These are phyloP conservation scores for Heteromormyrus szaboi DNA, from an alignment of 2,797 vertebrate genomes.

Conservation along the genomic window DNA sequence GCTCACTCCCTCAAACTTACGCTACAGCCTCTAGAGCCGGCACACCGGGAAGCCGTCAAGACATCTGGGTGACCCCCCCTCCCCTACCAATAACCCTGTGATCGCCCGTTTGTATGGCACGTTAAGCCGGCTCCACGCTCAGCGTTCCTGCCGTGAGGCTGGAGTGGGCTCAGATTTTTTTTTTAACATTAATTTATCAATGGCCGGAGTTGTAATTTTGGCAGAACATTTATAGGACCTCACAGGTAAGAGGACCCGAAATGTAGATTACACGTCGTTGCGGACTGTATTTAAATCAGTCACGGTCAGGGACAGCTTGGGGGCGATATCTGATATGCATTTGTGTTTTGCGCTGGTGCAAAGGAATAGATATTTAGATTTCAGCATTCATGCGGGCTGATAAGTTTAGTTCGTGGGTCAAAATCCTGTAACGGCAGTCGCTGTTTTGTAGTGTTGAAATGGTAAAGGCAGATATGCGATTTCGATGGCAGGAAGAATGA, in stretches of 20 bases:
- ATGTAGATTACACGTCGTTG: not conserved
- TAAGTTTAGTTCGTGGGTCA: constrained; percentile 11
- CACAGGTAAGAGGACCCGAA: not conserved
- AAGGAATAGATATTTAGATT: not conserved
- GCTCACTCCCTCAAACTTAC: not conserved
- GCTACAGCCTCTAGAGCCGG: not conserved
- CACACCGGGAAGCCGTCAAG: not conserved
- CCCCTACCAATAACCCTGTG: not conserved
- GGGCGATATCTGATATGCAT: not conserved
- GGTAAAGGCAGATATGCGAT: not conserved
- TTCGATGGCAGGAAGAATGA: not conserved
- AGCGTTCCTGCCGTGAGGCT: not conserved
- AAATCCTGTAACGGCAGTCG: not conserved
- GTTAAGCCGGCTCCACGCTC: not conserved
- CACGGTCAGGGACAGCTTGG: not conserved
- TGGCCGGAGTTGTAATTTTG: not conserved
- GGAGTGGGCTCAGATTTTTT: not conserved
- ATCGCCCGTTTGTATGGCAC: not conserved
- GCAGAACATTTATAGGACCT: not conserved
- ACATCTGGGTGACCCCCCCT: not conserved
- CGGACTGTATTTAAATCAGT: not conserved
- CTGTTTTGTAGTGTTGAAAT: not conserved
- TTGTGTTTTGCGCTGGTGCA: not conserved
- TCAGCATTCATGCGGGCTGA: not conserved
- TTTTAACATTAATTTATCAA: not conserved